phyloP scores from a whole-genome alignment of 2,888 invertebrate genomes.

The Agriotes lineatus region DNA sequence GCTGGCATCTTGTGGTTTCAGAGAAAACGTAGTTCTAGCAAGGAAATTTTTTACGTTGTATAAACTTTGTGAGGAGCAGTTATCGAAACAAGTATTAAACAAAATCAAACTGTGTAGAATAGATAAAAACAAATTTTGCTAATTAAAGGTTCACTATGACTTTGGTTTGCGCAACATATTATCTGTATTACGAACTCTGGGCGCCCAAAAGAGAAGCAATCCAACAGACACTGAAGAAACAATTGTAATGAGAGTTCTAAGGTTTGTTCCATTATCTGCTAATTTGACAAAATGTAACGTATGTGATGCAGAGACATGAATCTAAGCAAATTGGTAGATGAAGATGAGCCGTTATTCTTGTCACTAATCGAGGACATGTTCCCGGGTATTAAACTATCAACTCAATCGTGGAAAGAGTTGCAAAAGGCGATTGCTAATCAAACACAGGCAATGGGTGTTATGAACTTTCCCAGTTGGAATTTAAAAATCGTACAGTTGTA shows the following conservation, averaged over 20 bases:
- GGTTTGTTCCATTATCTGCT: conserved; percentile 60
- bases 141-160: conserved; percentile 82
- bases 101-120: no score
- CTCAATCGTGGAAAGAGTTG: conserved; percentile 79
- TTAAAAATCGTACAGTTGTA: conserved; percentile 87
- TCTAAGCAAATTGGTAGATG: conserved; percentile 92
- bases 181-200: conserved; percentile 84
- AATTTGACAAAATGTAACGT: conserved; percentile 63
- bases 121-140: no score
- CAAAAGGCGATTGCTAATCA: conserved; percentile 79
- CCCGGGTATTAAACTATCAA: conserved; percentile 84
- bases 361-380: conserved; percentile 92
- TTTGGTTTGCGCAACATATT: conserved; percentile 86
- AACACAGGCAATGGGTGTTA: conserved; percentile 74
- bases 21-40: conserved; percentile 83
- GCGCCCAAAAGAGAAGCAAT: conserved; percentile 82
- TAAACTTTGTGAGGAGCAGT: conserved; percentile 89
- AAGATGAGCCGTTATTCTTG: conserved; percentile 90
- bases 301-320: conserved; percentile 94
- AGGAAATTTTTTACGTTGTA: conserved; percentile 90
- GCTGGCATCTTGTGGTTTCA: conserved; percentile 90
- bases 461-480: conserved; percentile 90
- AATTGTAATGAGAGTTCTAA: conserved; percentile 89
- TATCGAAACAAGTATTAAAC: conserved; percentile 81
- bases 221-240: conserved; percentile 87